Conservation (phyloP, 2,797 vertebrate species). For the Chaenodraco wilsoni region DNA sequence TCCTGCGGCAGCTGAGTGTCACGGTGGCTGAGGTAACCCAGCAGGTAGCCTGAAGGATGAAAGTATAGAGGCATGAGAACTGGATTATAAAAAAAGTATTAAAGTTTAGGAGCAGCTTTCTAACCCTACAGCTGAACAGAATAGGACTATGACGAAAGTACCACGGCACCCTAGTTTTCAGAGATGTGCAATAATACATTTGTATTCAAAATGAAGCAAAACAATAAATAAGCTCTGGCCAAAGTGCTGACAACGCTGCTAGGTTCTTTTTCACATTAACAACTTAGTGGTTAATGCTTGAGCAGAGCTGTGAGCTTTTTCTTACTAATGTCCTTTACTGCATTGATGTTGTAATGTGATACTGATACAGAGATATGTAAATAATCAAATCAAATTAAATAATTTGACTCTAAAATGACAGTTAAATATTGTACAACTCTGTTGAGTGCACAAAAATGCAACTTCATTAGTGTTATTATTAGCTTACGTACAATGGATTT, state of each 20-base stretch:
- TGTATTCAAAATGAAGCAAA: too few species aligned
- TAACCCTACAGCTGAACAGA: background rate
- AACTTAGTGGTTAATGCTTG: background rate
- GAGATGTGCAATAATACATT: background rate
- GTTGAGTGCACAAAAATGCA: background rate
- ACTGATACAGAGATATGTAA: background rate
- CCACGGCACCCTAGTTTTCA: background rate
- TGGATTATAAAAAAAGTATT: background rate
- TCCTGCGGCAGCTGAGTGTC: conserved; percentile 48
- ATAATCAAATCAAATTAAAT: background rate
- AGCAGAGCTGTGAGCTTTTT: background rate
- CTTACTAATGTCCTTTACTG: background rate
- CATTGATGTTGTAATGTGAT: background rate
- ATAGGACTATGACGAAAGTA: too few species aligned
- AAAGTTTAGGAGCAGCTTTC: background rate
- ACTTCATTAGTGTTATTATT: background rate
- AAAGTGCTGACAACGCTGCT: background rate
- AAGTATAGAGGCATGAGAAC: background rate
- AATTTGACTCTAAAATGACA: background rate
- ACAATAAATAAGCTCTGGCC: too few species aligned
- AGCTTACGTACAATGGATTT: too few species aligned
- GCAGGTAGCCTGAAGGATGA: conserved; percentile 84
- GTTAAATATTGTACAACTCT: background rate
- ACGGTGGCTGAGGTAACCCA: conserved; percentile 84
- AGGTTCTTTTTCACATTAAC: background rate